Conservation (phyloP, 2,797 vertebrate species). For the Neoniphon sammara region DNA sequence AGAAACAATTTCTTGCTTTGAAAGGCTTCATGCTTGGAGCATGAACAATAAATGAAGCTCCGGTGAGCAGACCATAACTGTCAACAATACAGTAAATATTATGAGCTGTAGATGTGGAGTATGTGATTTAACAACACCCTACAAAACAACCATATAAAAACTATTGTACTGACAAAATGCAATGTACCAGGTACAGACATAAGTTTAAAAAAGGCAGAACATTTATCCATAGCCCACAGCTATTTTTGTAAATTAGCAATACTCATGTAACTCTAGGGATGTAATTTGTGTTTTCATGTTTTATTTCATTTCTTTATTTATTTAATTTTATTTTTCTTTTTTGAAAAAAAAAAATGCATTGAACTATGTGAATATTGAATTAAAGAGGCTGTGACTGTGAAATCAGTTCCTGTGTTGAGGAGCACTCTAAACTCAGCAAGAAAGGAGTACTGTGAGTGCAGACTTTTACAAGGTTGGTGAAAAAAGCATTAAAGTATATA, state of each 20-base stretch:
- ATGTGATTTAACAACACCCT: constrained; percentile 55
- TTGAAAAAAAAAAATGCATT: constrained; percentile 20
- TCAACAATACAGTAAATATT: constrained; percentile 75
- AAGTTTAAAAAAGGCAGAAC: constrained; percentile 10
- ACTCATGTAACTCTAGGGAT: background rate
- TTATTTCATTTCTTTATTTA: background rate
- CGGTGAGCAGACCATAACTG: constrained; percentile 68
- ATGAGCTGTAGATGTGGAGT: constrained; percentile 63
- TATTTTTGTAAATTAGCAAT: constrained; percentile 36
- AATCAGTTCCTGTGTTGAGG: constrained; percentile 51
- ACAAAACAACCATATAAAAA: constrained; percentile 49
- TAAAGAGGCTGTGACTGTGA: constrained; percentile 47
- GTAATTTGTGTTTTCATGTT: constrained; percentile 22
- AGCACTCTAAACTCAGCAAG: constrained; percentile 67
- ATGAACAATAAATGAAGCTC: constrained; percentile 70
- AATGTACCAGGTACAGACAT: constrained; percentile 14
- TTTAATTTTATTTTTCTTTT: background rate
- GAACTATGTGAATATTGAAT: constrained; percentile 61
- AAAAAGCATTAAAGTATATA: constrained; percentile 75
- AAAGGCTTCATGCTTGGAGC: constrained; percentile 74
- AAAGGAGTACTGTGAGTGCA: constrained; percentile 53
- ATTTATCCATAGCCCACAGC: constrained; percentile 9
- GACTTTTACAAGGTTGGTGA: constrained; percentile 67
- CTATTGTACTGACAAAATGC: constrained; percentile 44
- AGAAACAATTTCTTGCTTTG: constrained; percentile 71